These are phyloP conservation scores for Lagodon rhomboides DNA, from an alignment of 2,797 vertebrate genomes.

Conservation along the genomic window DNA sequence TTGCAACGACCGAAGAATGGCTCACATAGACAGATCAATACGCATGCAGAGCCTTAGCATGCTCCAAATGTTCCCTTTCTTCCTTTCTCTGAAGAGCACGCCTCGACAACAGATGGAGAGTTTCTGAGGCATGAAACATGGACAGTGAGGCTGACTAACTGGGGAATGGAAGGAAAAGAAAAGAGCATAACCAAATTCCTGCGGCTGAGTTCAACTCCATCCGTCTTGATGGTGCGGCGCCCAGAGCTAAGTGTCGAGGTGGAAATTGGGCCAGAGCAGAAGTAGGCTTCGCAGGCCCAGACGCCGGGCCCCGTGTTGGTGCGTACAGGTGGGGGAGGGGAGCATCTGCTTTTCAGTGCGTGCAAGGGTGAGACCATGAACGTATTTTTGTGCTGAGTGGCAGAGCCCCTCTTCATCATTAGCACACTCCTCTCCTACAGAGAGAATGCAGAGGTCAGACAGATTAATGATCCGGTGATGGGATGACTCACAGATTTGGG, in stretches of 20 bases:
- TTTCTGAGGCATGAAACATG: constrained; percentile 77
- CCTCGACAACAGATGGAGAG: constrained; percentile 72
- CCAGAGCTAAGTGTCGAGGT: constrained; percentile 60
- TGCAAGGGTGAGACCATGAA: constrained; percentile 24
- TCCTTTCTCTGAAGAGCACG: constrained; percentile 49
- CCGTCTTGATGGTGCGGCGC: constrained; percentile 60
- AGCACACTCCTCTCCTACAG: constrained; percentile 60
- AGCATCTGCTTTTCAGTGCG: constrained; percentile 21
- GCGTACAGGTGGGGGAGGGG: constrained; percentile 68
- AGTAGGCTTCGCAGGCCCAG: constrained; percentile 52
- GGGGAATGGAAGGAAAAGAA: constrained; percentile 41
- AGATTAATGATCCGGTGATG: constrained; percentile 74
- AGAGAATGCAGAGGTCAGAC: constrained; percentile 73
- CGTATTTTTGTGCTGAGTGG: constrained; percentile 33
- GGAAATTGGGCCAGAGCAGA: constrained; percentile 67
- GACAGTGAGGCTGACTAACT: constrained; percentile 51
- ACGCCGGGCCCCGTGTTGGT: constrained; percentile 39
- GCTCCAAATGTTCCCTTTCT: constrained; percentile 60
- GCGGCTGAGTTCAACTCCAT: constrained; percentile 58
- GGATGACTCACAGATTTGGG: constrained; percentile 78
- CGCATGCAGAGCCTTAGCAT: constrained; percentile 39
- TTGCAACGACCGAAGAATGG: constrained; percentile 38
- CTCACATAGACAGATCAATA: constrained; percentile 49
- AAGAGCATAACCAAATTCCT: constrained; percentile 61
- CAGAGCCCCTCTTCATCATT: constrained; percentile 64